Evolutionary conservation across 2,888 invertebrate genomes (phyloP).

Genomic region (Nebria brevicollis): DNA sequence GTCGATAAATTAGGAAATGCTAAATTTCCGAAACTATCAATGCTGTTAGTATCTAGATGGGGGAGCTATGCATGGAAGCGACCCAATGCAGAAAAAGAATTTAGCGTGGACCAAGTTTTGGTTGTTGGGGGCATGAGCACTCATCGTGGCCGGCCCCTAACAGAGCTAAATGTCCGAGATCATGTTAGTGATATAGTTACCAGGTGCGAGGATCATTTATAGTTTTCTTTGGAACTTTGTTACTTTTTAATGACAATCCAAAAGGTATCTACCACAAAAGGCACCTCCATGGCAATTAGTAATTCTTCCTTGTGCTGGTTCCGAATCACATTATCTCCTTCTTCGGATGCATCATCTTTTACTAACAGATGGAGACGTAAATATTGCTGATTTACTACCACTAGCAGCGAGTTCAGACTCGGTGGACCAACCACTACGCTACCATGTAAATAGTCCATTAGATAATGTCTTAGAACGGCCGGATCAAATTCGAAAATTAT

Average conservation of each 20-base stretch:
- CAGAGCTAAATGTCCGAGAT: slow-evolving; percentile 78
- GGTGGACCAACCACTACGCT: background rate
- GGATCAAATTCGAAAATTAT: slow-evolving; percentile 72
- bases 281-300: slow-evolving; percentile 85
- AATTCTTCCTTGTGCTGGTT: slow-evolving; percentile 73
- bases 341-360: slow-evolving; percentile 81
- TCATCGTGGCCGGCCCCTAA: slow-evolving; percentile 76
- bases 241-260: slow-evolving; percentile 57
- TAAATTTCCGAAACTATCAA: slow-evolving; percentile 74
- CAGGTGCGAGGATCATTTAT: slow-evolving; percentile 26
- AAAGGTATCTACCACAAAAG: slow-evolving; percentile 76
- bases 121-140: slow-evolving; percentile 68
- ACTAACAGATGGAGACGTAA: slow-evolving; percentile 76
- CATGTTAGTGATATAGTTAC: slow-evolving; percentile 38
- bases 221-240: background rate
- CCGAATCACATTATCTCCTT: slow-evolving; percentile 72
- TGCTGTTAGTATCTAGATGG: slow-evolving; percentile 76
- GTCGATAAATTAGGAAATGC: slow-evolving; percentile 69
- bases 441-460: slow-evolving; percentile 61
- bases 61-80: slow-evolving; percentile 82
- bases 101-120: slow-evolving; percentile 77
- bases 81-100: slow-evolving; percentile 61
- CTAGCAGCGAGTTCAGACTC: slow-evolving; percentile 23
- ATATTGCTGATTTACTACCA: slow-evolving; percentile 79
- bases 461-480: slow-evolving; percentile 69